Percentiles rank a stretch among this genome's conserved stretches.
phyloP scores from a whole-genome alignment of 2,797 vertebrate genomes.

The Tangara arthus region DNA sequence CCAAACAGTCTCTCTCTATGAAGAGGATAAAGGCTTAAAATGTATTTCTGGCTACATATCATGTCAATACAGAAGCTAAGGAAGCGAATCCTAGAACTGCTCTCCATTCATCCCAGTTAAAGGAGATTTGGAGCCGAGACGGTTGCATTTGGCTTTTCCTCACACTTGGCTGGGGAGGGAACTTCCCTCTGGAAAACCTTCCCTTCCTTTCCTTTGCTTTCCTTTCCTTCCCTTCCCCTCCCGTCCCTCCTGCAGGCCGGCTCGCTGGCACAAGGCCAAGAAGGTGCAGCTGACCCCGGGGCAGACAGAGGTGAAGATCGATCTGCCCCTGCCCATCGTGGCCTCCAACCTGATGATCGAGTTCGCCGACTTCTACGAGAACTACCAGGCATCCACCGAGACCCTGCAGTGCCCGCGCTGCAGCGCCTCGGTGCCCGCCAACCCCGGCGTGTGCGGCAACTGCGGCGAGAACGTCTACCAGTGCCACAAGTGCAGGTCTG shows the following conservation, averaged over 20 bases:
- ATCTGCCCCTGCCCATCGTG: constrained; percentile 93
- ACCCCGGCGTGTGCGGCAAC: constrained; percentile 97
- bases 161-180: background rate
- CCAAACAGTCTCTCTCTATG: constrained; percentile 50
- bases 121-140: constrained; percentile 44
- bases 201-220: too few species aligned
- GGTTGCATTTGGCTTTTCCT: background rate
- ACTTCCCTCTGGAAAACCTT: background rate
- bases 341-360: constrained; percentile 99
- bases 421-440: constrained; percentile 95
- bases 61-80: constrained; percentile 57
- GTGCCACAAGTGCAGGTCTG: constrained; percentile 84
- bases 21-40: constrained; percentile 64
- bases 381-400: constrained; percentile 97
- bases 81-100: constrained; percentile 28
- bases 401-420: constrained; percentile 97
- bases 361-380: constrained; percentile 98
- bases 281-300: constrained; percentile 96
- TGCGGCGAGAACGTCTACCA: constrained; percentile 98
- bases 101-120: constrained; percentile 43
- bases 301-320: constrained; percentile 98
- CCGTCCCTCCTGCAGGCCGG: constrained; percentile 77
- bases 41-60: constrained; percentile 63
- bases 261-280: constrained; percentile 99
- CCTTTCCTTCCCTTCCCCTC: too few species aligned